Percentiles rank a stretch among this genome's conserved stretches.
Evolutionary conservation across 2,888 invertebrate genomes (phyloP).

Genomic region (Mythimna vitellina): DNA sequence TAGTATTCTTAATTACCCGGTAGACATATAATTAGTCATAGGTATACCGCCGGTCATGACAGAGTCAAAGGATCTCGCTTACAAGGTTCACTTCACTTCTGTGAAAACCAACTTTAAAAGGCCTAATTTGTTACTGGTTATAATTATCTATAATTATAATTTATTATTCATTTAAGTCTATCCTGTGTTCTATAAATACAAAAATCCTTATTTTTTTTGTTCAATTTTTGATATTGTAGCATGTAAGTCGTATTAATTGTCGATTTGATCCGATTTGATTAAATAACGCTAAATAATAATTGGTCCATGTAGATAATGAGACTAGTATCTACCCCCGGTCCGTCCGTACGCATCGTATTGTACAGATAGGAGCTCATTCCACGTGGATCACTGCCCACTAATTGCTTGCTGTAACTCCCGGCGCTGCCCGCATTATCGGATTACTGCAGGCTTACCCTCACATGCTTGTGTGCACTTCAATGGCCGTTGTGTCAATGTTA

Average conservation of each 20-base stretch:
- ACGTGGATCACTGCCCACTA: conserved; percentile 55
- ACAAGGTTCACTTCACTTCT: not conserved
- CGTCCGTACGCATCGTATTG: conserved; percentile 19
- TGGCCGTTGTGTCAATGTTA: conserved; percentile 18
- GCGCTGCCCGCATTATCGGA: conserved; percentile 58
- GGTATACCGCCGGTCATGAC: not conserved
- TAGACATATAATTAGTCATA: not conserved
- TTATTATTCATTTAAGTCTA: not conserved
- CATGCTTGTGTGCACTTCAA: conserved; percentile 19
- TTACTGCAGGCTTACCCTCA: conserved; percentile 51
- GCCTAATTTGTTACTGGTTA: not conserved
- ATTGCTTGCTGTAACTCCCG: conserved; percentile 53
- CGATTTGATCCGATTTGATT: conserved; percentile 4
- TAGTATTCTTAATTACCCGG: not conserved
- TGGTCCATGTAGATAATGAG: conserved; percentile 9
- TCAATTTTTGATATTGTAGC: not conserved
- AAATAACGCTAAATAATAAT: conserved; percentile 2
- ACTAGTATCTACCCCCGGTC: not conserved
- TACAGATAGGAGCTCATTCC: conserved; percentile 50
- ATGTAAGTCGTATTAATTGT: conserved; percentile 15
- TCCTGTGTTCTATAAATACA: not conserved
- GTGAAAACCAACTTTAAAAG: not conserved
- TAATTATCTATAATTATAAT: not conserved
- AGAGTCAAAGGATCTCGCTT: not conserved
- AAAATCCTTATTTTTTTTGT: not conserved